Base-by-base conservation (phyloP, 2,797 vertebrate species). In the Pseudochaenichthys georgianus region DNA sequence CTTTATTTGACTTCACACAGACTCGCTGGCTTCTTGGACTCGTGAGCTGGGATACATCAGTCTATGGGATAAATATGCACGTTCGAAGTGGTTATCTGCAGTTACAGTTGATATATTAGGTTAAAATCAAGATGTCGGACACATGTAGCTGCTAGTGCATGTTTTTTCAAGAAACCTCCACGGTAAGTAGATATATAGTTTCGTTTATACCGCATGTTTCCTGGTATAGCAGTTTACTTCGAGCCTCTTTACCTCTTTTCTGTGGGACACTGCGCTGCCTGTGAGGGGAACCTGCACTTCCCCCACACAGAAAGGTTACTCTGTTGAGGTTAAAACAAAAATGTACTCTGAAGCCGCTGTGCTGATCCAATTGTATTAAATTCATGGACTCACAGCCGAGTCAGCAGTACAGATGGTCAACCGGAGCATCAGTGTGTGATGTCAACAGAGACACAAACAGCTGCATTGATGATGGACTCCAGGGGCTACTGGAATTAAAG, bases 1-100 rank as follows among this genome's bases (percentile, higher is more conserved):
- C 93, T 86, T 94, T 95, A 93, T 96, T 96, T 95, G 93, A 96
- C 87, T 95, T 92, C 16, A 66, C 16, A 65, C 76, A 65, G 63
- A 65, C 17, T 46, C 43, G 9, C 57, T 55, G 12, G 21, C 21
- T 21, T 21, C 13, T 4, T 46, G 69, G 21, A 73, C 43, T 47
- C 64, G 78, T 86, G 85, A 86, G 45, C 41, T 2, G 3, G 12
- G 53, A 42, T 3, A 21, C 28, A 63, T 2, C 21, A 21, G 21
- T 21, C 21, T 21, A 21, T 2, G 3, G 12, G 53, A 42, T 3
- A 21, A 31, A 63, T 2, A 45, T 43, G 46, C 11, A 6, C 52
- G 21, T 78, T 59, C 0, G 5, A 21, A 9, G 3, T 54, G 15
- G 78, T 76, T 48, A 0, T 53, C 28, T 12, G 15, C 5, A 52